Base-by-base conservation (phyloP, 1,140 invertebrate genomes). In the Drosophila pachea region DNA sequence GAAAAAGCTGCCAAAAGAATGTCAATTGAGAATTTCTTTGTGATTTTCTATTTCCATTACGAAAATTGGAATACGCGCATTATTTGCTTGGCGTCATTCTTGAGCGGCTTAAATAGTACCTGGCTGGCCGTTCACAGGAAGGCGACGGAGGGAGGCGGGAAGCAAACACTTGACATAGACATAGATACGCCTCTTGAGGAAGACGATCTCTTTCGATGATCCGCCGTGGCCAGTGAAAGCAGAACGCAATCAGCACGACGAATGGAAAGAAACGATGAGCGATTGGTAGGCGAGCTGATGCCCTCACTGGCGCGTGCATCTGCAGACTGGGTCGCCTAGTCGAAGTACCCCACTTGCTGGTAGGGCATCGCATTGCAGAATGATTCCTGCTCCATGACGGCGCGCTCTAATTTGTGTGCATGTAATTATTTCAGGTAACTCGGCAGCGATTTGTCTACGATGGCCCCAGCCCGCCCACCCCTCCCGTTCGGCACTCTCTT, bases 391-490 rank as follows among this genome's bases (percentile, higher is more conserved):
- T 35, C 43, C 56, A 81, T 62, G 58, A 54, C 40, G 52, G 45
- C 43, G 74, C 77, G 77, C 77, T 79, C 77, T 55, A 81, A 79
- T 81, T 79, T 79, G 77, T 76, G 77, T 81, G 76, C 77, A 73
- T 56, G 77, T 72, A 81, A 79, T 79, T 79, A 79, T 79, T 79
- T 81, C 73, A 76, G 78, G 61, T 70, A 79, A 79, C 76, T 76
- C 52, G 54, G 62, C 49, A 66, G 68, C 64, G 55, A 73, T 73
- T 78, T 75, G 66, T 65, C 40, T 64, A 48, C 56, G 7, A 63
- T 43, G 7, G n/a, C n/a, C 12, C 5, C 11, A 29, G 14, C 31
- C 5, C 11, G 12, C 7, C 8, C n/a, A n/a, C 22, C 5, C 43
- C 42, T 7, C 12, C 49, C 40, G 4, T 16, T 50, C 7, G 45